Evolutionary conservation across 2,797 vertebrate species (phyloP).

Genomic region (Columba guinea): DNA sequence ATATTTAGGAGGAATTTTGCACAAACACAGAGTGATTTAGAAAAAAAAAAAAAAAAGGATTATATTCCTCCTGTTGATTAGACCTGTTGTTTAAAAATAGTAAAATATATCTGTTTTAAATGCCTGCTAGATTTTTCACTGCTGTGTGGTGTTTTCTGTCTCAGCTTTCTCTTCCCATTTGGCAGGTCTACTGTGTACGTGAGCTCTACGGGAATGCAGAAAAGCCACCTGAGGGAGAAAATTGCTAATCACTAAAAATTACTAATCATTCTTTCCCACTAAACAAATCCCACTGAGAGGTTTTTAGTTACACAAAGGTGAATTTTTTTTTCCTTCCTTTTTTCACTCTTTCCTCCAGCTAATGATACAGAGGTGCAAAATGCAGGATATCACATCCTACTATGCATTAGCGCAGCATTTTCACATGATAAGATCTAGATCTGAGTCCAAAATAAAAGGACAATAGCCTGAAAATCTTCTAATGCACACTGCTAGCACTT

Average conservation of each 20-base stretch:
- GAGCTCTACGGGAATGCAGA: slow-evolving; percentile 70
- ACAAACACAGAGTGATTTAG: slow-evolving; percentile 22
- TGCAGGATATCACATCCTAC: slow-evolving; percentile 52
- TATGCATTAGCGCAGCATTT: slow-evolving; percentile 53
- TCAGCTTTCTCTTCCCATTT: slow-evolving; percentile 52
- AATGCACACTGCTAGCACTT: slow-evolving; percentile 7
- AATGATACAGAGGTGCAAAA: slow-evolving; percentile 69
- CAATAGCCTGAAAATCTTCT: slow-evolving; percentile 61
- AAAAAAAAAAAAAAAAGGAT: slow-evolving; percentile 14
- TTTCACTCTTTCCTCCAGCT: slow-evolving; percentile 37
- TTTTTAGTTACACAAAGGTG: slow-evolving; percentile 65
- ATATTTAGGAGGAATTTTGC: background rate
- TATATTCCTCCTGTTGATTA: slow-evolving; percentile 41
- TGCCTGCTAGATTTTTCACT: slow-evolving; percentile 20
- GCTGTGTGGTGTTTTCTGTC: slow-evolving; percentile 44
- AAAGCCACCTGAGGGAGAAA: slow-evolving; percentile 77
- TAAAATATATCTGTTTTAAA: background rate
- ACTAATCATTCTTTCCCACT: slow-evolving; percentile 76
- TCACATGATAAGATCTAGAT: slow-evolving; percentile 60
- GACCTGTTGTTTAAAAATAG: slow-evolving; percentile 48
- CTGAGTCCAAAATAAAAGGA: slow-evolving; percentile 64
- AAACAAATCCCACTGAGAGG: slow-evolving; percentile 75
- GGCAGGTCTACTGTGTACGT: slow-evolving; percentile 48
- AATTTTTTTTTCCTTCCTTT: background rate
- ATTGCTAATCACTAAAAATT: slow-evolving; percentile 78